phyloP scores from a whole-genome alignment of 2,888 invertebrate genomes.

The Limnephilus auricula region DNA sequence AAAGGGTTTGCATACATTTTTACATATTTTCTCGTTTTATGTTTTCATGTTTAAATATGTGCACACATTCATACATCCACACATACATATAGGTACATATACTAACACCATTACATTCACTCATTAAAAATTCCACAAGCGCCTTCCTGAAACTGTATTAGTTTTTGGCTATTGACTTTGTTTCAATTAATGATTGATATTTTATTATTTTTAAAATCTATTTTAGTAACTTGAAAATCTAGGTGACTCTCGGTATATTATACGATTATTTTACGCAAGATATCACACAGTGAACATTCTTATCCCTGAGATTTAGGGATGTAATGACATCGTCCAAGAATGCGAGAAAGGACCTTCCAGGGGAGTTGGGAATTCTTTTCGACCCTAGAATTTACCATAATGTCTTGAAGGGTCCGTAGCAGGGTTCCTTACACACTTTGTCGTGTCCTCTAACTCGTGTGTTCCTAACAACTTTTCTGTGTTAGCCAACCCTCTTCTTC shows the following conservation, averaged over 20 bases:
- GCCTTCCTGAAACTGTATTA: too few species aligned
- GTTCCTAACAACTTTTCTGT: conserved; percentile 61
- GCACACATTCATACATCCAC: too few species aligned
- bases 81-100: too few species aligned
- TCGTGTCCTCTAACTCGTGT: conserved; percentile 48
- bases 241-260: not conserved
- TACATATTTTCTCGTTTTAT: too few species aligned
- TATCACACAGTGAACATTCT: not conserved
- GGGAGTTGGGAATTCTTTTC: conserved; percentile 49
- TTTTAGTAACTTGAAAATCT: too few species aligned
- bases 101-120: too few species aligned
- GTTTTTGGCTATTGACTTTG: too few species aligned
- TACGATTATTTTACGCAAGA: not conserved
- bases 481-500: conserved; percentile 34
- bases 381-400: conserved; percentile 59
- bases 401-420: conserved; percentile 44
- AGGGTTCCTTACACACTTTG: conserved; percentile 54
- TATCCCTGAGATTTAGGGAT: conserved; percentile 9
- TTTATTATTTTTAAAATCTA: too few species aligned
- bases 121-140: too few species aligned
- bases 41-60: too few species aligned
- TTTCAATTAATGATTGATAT: too few species aligned
- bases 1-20: too few species aligned
- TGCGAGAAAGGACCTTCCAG: not conserved
- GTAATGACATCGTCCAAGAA: conserved; percentile 9